These are phyloP conservation scores for Tinea semifulvella DNA, from an alignment of 2,888 invertebrate genomes.

Conservation along the genomic window DNA sequence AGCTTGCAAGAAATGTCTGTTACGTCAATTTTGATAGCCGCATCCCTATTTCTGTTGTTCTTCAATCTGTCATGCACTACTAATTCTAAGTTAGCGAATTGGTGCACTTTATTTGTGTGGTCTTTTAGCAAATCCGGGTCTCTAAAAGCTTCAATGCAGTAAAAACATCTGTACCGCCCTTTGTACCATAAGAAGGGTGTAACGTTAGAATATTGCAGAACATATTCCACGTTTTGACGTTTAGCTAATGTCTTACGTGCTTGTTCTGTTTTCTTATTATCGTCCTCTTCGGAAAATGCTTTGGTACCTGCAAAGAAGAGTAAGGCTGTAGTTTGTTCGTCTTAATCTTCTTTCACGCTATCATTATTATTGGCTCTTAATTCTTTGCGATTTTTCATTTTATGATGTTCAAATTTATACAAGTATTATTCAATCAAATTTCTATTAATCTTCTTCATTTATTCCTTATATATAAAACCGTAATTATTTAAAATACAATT, in stretches of 20 bases:
- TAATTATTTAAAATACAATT: too few species aligned
- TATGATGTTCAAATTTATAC: too few species aligned
- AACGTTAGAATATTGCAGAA: slow-evolving; percentile 49
- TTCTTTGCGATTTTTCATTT: too few species aligned
- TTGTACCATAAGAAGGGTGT: slow-evolving; percentile 59
- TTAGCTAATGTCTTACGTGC: slow-evolving; percentile 46
- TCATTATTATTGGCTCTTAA: too few species aligned
- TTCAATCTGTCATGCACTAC: slow-evolving; percentile 48
- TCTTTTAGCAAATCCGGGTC: slow-evolving; percentile 39
- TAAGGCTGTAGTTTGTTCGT: neutral
- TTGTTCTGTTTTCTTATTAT: slow-evolving; percentile 48
- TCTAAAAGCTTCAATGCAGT: slow-evolving; percentile 47
- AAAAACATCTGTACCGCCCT: slow-evolving; percentile 51
- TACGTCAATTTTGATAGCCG: slow-evolving; percentile 55
- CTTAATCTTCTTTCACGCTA: too few species aligned
- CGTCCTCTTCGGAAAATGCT: slow-evolving; percentile 45
- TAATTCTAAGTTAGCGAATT: slow-evolving; percentile 45
- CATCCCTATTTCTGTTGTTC: slow-evolving; percentile 52
- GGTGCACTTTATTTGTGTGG: slow-evolving; percentile 39
- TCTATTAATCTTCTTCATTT: too few species aligned
- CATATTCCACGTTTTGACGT: slow-evolving; percentile 50
- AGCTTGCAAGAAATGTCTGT: slow-evolving; percentile 45
- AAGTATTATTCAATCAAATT: too few species aligned
- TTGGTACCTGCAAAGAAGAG: slow-evolving; percentile 56
- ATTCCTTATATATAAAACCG: too few species aligned